phyloP scores from a whole-genome alignment of 2,888 invertebrate species.

The Acronicta aceris region DNA sequence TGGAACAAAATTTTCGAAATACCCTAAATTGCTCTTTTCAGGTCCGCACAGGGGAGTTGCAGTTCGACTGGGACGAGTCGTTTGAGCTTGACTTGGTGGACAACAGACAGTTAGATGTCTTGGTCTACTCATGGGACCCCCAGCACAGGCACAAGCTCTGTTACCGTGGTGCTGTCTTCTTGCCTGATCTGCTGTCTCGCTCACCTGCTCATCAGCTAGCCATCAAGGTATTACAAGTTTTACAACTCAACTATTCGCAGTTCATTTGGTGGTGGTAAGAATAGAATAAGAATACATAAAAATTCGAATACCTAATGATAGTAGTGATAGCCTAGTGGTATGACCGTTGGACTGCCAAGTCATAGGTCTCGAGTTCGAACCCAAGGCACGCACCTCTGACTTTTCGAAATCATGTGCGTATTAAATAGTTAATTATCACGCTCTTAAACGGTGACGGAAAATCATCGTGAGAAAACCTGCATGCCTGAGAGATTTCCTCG shows the following conservation, averaged over 20 bases:
- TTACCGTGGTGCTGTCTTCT: constrained; percentile 96
- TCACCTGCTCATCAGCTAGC: constrained; percentile 97
- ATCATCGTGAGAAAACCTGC: no score
- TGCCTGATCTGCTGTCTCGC: constrained; percentile 94
- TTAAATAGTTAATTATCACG: no score
- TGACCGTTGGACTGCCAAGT: no score
- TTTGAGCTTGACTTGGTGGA: constrained; percentile 99
- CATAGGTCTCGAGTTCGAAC: no score
- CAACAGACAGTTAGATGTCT: constrained; percentile 97
- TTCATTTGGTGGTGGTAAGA: not conserved
- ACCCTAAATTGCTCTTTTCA: constrained; percentile 47
- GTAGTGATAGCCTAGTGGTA: no score
- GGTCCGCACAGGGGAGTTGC: constrained; percentile 97
- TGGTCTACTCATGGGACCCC: constrained; percentile 99
- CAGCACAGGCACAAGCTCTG: constrained; percentile 98
- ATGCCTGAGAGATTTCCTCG: no score
- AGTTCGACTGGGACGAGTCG: constrained; percentile 99
- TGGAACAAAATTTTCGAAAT: no score
- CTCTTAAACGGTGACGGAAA: no score
- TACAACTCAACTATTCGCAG: not conserved
- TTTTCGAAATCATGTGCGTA: no score
- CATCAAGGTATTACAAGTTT: constrained; percentile 91
- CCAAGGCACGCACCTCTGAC: no score
- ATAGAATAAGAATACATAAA: no score
- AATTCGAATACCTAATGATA: no score